Percentiles rank a stretch among this genome's conserved stretches.
Conservation (phyloP, 1,140 invertebrate species). For the Capitella teleta region DNA sequence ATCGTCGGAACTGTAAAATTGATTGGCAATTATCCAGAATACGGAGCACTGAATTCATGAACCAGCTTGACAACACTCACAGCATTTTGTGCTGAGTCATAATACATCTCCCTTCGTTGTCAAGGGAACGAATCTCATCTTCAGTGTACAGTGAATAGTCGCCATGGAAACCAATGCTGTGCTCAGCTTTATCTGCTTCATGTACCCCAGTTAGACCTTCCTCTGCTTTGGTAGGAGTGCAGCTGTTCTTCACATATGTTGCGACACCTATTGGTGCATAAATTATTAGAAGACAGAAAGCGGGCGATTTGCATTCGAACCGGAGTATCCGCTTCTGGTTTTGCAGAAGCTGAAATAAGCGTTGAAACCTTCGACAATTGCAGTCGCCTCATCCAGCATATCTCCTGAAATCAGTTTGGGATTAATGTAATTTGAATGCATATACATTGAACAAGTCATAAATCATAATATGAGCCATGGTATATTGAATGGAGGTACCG, state of each 20-base stretch:
- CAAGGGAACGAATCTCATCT: conserved; percentile 37
- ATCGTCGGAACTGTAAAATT: conserved; percentile 7
- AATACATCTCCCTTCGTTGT: conserved; percentile 46
- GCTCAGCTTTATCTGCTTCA: conserved; percentile 11
- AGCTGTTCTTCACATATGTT: conserved; percentile 40
- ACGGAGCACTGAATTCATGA: neutral
- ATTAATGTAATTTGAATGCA: too few species aligned
- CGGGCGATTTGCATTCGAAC: conserved; percentile 9
- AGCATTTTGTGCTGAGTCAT: conserved; percentile 45
- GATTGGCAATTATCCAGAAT: neutral
- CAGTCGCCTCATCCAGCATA: conserved; percentile 40
- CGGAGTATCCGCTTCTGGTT: conserved; percentile 45
- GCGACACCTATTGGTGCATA: conserved; percentile 43
- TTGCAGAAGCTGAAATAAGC: conserved; percentile 47
- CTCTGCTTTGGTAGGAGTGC: conserved; percentile 40
- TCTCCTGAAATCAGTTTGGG: conserved; percentile 42
- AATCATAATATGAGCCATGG: too few species aligned
- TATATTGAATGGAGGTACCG: too few species aligned
- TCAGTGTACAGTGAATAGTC: conserved; percentile 25
- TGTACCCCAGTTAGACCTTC: conserved; percentile 39
- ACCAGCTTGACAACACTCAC: conserved; percentile 16
- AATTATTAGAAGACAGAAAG: conserved; percentile 3
- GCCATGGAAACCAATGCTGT: conserved; percentile 29
- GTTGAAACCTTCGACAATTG: conserved; percentile 43
- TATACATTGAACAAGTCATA: too few species aligned